These are phyloP conservation scores for Acanthurus lineatus DNA, from an alignment of 2,797 vertebrate genomes.

Conservation along the genomic window DNA sequence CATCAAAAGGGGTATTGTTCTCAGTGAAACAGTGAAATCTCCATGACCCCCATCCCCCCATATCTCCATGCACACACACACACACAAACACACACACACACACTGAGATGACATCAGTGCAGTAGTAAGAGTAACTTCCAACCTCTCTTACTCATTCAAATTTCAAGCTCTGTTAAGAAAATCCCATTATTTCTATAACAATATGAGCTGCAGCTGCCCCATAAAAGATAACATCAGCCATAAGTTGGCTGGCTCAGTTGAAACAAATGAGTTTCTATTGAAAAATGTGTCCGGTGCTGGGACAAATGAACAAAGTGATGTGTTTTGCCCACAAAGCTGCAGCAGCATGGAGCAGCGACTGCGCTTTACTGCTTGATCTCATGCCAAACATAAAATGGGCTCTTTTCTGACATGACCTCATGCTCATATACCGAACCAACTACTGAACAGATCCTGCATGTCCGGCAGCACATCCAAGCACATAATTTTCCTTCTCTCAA, in stretches of 20 bases:
- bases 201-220: slow-evolving; percentile 80
- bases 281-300: slow-evolving; percentile 58
- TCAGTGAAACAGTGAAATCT: no score
- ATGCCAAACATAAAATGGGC: slow-evolving; percentile 61
- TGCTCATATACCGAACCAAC: slow-evolving; percentile 66
- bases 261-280: slow-evolving; percentile 69
- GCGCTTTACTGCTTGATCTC: slow-evolving; percentile 63
- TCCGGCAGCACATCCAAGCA: slow-evolving; percentile 40
- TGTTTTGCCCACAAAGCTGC: slow-evolving; percentile 56
- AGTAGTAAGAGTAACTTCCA: slow-evolving; percentile 63
- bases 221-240: slow-evolving; percentile 76
- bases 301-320: slow-evolving; percentile 54
- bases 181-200: slow-evolving; percentile 73
- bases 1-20: no score
- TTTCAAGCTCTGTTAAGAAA: slow-evolving; percentile 78
- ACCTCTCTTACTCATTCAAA: slow-evolving; percentile 62
- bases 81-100: slow-evolving; percentile 21
- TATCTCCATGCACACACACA: slow-evolving; percentile 19
- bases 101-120: slow-evolving; percentile 73
- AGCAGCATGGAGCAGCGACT: slow-evolving; percentile 44
- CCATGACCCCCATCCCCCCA: slow-evolving; percentile 29
- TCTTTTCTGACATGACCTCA: slow-evolving; percentile 75
- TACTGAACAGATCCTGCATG: slow-evolving; percentile 57
- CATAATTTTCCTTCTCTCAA: slow-evolving; percentile 24
- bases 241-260: slow-evolving; percentile 48